A percentile compares a stretch with the other conserved stretches of the same genome.
phyloP scores from a whole-genome alignment of 2,113 vertebrate genomes.

The Etia nguti region DNA sequence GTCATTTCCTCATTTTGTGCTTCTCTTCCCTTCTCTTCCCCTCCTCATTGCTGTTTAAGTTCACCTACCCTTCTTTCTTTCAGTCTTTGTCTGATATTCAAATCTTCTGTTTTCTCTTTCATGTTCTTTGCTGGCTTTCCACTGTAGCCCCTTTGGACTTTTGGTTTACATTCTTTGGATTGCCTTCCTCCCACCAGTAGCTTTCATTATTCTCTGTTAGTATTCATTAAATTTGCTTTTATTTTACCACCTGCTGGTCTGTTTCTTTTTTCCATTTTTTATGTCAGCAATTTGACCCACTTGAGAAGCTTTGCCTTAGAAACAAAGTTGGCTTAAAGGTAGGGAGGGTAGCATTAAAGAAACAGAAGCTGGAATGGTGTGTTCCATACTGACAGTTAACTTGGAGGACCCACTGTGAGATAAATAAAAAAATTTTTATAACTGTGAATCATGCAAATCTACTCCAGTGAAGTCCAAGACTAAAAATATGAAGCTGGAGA shows the following conservation, averaged over 20 bases:
- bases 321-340: neutral
- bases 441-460: neutral
- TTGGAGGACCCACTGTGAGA: neutral
- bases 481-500: neutral
- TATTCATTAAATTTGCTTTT: neutral
- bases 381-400: neutral
- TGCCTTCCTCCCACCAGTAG: neutral
- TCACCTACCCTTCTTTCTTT: neutral
- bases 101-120: neutral
- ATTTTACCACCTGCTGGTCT: neutral
- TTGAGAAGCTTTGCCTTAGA: neutral
- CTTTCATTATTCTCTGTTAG: neutral
- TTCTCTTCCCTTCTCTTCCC: neutral
- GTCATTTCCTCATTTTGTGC: neutral
- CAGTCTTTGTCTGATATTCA: neutral
- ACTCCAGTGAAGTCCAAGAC: neutral
- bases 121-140: neutral
- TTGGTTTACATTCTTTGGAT: neutral
- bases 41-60: neutral
- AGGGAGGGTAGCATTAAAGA: neutral
- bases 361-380: neutral
- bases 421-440: neutral
- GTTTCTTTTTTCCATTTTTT: neutral
- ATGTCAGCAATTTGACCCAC: neutral
- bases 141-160: neutral